Percentiles rank a stretch among this genome's conserved stretches.
Conservation (phyloP, 2,113 vertebrate species). For the Perca fluviatilis region DNA sequence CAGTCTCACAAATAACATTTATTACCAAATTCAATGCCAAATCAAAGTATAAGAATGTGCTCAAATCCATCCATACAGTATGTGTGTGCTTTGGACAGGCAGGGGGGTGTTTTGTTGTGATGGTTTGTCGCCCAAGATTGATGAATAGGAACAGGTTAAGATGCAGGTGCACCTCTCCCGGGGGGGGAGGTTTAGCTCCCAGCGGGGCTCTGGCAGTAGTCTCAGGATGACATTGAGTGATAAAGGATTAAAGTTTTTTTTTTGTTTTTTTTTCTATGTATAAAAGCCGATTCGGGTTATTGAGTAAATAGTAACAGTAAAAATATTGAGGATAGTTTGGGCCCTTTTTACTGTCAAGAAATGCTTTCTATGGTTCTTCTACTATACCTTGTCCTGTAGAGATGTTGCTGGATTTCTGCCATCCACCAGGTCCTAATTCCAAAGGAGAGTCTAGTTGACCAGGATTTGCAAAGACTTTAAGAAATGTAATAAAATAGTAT, state of each 20-base stretch:
- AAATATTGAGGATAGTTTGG: background rate
- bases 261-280: background rate
- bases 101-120: slow-evolving; percentile 9
- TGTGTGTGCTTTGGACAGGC: background rate
- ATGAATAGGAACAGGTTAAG: slow-evolving; percentile 31
- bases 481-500: background rate
- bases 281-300: background rate
- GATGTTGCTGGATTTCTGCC: background rate
- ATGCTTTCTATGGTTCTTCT: background rate
- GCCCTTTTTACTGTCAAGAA: background rate
- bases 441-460: background rate
- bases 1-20: background rate
- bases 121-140: slow-evolving; percentile 5
- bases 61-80: background rate
- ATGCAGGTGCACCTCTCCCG: slow-evolving; percentile 19
- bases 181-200: slow-evolving; percentile 4
- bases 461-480: slow-evolving; percentile 1
- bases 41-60: background rate
- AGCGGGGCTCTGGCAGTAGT: slow-evolving; percentile 7
- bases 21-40: background rate
- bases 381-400: background rate
- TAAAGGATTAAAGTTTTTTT: slow-evolving; percentile 1
- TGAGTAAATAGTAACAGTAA: background rate
- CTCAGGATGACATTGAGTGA: slow-evolving; percentile 15
- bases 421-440: slow-evolving; percentile 20